Base-by-base conservation (phyloP, 64 coral and sea anemone genomes). In the Catalaphyllia jardinei region DNA sequence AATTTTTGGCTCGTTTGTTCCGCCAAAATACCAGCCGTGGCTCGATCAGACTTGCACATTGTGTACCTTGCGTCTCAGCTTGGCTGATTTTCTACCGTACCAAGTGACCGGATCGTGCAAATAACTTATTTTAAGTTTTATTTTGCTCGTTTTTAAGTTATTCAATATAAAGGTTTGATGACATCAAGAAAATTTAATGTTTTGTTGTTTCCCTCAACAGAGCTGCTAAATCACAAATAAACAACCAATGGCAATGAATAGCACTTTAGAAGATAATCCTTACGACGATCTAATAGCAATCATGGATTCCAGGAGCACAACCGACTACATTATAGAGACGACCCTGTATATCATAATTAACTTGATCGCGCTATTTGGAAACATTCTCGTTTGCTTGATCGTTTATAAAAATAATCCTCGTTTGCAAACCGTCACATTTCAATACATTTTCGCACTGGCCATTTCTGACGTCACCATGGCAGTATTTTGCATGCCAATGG, bases 391-490 rank as follows among this genome's bases (percentile, higher is more conserved):
- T 5, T 91, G 89, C 35, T 4, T 72, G 4, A 82, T 77, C n/a
- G 76, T 91, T 38, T 91, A 74, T 24, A 85, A 62, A 49, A 91
- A 76, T 62, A 91, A 76, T 62, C 60, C 79, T 15, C 54, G 71
- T 6, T 31, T 91, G 9, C 79, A 79, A 76, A 86, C 51, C 19
- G 55, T 86, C 8, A 91, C 89, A 3, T 75, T 85, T 35, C 52
- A 85, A 2, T 91, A 91, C 24, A 67, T 91, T 24, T 74, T 86
- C 4, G 71, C 89, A 4, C 51, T 91, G 8, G 89, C 89, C 24
- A 19, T 91, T n/a, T 86, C 80, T 3, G 89, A 86, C n/a, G 72
- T 91, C 61, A 28, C 46, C 30, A 74, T 86, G 19, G 42, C 89
- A 55, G 17, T 72, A 8, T 86, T 91, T 10, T 86, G 80, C 59